Evolutionary conservation across 1,140 invertebrate genomes (phyloP), one percentile per base, ranked within the genome.

Genomic region (Diabrotica undecimpunctata): DNA sequence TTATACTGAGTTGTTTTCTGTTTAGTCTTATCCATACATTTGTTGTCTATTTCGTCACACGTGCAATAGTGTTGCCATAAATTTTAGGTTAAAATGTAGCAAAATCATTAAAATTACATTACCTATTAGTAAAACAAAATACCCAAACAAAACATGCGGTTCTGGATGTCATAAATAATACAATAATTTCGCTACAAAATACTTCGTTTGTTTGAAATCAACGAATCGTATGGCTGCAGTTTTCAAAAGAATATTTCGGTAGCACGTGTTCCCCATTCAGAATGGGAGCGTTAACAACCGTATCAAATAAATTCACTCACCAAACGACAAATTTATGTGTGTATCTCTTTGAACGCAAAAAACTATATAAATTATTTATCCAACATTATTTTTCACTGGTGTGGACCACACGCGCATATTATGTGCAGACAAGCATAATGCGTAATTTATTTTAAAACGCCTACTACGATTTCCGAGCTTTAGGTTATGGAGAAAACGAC

Each of bases 361-460:
- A 65, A 65, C 57, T 39, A 51, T 60, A 65, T 54, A 65, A 65
- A 65, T 65, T 54, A 65, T 65, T 65, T 55, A 61, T 65, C 14
- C 11, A 60, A 54, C 60, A 54, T 65, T 65, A 54, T 65, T 65
- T 60, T 65, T 54, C 46, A 52, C 60, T 65, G 54, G 25, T 37
- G 11, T 54, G 64, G 64, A 65, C 64, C 64, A 65, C 64, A 65
- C 64, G 60, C 64, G 58, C 64, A 61, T 65, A 50, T 51, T 36
- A 38, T 11, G 36, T 65, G 64, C 12, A 60, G 64, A 65, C 64
- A 65, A 59, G 50, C 36, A 55, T 65, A 65, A 60, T 65, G 58
- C 58, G 56, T 25, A 51, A 57, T 57, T 37, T 57, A 57, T 57
- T 54, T 54, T 54, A 10, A 54, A 62, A 62, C n/a, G 8, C n/a